Evolutionary conservation across 2,113 vertebrate genomes (phyloP), one percentile per base, ranked within the genome.

Genomic region (Callithrix jacchus): DNA sequence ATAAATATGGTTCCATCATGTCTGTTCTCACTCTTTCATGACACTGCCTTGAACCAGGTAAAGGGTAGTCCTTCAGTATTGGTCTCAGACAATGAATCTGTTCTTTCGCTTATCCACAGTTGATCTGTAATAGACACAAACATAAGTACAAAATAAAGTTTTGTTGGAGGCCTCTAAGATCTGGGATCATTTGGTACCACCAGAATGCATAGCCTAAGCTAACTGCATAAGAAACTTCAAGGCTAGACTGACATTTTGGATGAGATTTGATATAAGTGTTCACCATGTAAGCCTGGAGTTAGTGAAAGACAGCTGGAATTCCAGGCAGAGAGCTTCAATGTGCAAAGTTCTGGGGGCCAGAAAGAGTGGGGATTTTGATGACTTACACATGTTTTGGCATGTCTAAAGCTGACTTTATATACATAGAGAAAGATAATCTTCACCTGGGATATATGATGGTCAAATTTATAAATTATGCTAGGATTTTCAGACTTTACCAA

Each of bases 261-360:
- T 58, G 17, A 70, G 7, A 58, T 90, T 7, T 71, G 21, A 18
- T 77, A 0, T 35, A 42, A 70, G 4, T 74, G 1, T 52, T 93
- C 3, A 71, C 13, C 21, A 47, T 4, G 0, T 23, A 42, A 20
- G 4, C 4, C 40, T 58, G 8, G 4, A 20, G 2, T 37, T 4
- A 45, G 27, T 32, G 52, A 45, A 49, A n/a, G 20, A 47, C 77
- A 74, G 25, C 18, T 80, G 2, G 71, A 82, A 68, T 77, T 52
- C 4, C 6, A 13, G 14, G 5, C 42, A 61, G 30, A 73, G n/a
- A 56, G 52, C 6, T 27, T 18, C 23, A 2, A n/a, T n/a, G 5
- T n/a, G 18, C 10, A 71, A 76, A 54, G 16, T 21, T 64, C 47
- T 70, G 32, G 40, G 89, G 20, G 27, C 6, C 12, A 56, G 20